Percentiles rank a stretch among this genome's conserved stretches.
phyloP scores from a whole-genome alignment of 2,888 invertebrate species.

The Dolomedes plantarius region DNA sequence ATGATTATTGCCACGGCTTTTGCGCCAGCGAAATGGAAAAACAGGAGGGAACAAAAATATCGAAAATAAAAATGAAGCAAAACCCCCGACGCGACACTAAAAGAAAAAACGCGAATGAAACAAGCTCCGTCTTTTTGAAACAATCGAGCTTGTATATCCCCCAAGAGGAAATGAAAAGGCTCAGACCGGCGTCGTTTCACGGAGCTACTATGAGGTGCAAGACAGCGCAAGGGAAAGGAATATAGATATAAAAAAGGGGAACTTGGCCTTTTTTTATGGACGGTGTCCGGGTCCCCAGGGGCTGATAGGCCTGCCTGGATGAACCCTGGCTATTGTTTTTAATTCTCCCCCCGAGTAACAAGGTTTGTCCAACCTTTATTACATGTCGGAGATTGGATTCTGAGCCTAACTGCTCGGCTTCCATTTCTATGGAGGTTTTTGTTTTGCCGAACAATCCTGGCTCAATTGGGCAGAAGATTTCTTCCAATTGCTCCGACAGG shows the following conservation, averaged over 20 bases:
- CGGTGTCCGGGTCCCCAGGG: constrained; percentile 49
- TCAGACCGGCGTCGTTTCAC: constrained; percentile 41
- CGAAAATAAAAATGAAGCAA: constrained; percentile 14
- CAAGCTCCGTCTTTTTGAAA: constrained; percentile 56
- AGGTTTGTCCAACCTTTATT: constrained; percentile 68
- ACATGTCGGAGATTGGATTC: constrained; percentile 71
- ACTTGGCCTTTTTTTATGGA: constrained; percentile 46
- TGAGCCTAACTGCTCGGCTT: constrained; percentile 57
- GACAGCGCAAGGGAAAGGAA: constrained; percentile 42
- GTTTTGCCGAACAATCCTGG: constrained; percentile 55
- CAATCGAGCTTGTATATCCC: constrained; percentile 59
- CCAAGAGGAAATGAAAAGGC: constrained; percentile 60
- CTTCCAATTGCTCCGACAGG: constrained; percentile 52
- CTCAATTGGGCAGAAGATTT: constrained; percentile 68
- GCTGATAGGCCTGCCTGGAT: constrained; percentile 49
- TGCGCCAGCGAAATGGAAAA: constrained; percentile 33
- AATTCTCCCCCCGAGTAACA: constrained; percentile 63
- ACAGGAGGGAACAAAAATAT: constrained; percentile 24
- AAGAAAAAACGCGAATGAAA: constrained; percentile 29
- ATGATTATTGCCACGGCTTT: constrained; percentile 55
- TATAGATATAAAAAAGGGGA: constrained; percentile 33
- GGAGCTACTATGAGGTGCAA: constrained; percentile 57
- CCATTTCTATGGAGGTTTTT: constrained; percentile 37
- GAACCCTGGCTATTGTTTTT: constrained; percentile 70
- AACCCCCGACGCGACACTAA: constrained; percentile 13